Base-by-base conservation (phyloP, 2,888 invertebrate species). In the Watsonalla cultraria region DNA sequence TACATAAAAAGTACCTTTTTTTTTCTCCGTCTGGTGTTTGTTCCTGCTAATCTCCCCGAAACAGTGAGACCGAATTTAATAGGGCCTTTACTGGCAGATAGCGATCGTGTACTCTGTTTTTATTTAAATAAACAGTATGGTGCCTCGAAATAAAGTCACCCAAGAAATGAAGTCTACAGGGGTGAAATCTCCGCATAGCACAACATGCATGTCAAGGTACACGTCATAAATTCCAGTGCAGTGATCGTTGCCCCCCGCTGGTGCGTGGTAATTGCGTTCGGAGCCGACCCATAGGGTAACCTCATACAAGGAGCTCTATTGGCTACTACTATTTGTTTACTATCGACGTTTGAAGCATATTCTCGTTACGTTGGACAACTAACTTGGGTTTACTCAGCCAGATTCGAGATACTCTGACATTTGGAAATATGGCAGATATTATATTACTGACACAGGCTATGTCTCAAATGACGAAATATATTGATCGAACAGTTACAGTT, bases 291-390 rank as follows among this genome's bases (percentile, higher is more conserved):
- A 11, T 11, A 11, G 42, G 42, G 11, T 42, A 42, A 42, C 5
- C 42, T 42, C 11, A 42, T 42, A 8, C 11, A 60, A 64, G 65
- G 65, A 69, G 70, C 70, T 13, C 6, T 73, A 74, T 75, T 72
- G 71, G 62, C 72, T 78, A 81, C 82, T 78, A 80, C 82, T 77
- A 78, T 84, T 85, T 84, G 74, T 72, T 70, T 24, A 2, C 24
- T 24, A 45, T 37, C n/a, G 9, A n/a, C 14, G 51, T 33, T 51
- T 14, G 35, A 24, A 7, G 9, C 13, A 49, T n/a, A n/a, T n/a
- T n/a, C 6, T 33, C 45, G 33, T 46, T 42, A 58, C 46, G 15
- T 50, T 50, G 11, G 24, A 24, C 1, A 24, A 24, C 4, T 24
- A 24, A 24, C 24, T 24, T 24, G n/a, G n/a, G n/a, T n/a, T n/a